phyloP scores from a whole-genome alignment of 2,797 vertebrate species.

The Hirundo rustica region DNA sequence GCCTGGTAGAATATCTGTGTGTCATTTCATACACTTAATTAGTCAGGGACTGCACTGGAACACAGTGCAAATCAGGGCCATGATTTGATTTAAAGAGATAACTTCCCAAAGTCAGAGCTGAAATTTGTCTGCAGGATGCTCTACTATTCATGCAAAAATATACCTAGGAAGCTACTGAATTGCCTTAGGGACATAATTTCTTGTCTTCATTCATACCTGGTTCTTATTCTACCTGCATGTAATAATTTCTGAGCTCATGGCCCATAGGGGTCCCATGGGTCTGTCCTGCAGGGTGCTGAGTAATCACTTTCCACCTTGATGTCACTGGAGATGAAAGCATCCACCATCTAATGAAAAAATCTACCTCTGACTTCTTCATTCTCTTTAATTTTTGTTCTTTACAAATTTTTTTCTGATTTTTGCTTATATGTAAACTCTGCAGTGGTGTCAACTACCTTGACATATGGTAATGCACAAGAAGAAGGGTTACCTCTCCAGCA shows the following conservation, averaged over 20 bases:
- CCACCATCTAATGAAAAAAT: background rate
- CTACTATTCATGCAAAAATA: background rate
- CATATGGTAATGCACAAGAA: background rate
- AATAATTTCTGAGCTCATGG: background rate
- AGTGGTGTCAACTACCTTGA: background rate
- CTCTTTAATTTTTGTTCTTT: slow-evolving; percentile 13
- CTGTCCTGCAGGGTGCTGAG: background rate
- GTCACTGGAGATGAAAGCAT: background rate
- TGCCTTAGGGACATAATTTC: background rate
- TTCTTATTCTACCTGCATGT: background rate
- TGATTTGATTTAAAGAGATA: background rate
- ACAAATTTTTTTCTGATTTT: background rate
- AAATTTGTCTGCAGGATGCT: background rate
- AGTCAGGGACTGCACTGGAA: background rate
- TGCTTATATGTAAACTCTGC: background rate
- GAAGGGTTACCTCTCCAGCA: slow-evolving; percentile 22
- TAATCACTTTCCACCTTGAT: background rate
- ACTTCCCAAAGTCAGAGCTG: background rate
- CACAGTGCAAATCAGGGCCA: background rate
- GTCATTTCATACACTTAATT: background rate
- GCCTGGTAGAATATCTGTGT: background rate
- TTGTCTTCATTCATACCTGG: background rate
- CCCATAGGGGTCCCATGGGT: background rate
- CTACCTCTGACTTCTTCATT: background rate
- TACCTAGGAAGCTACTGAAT: background rate